These are phyloP conservation scores for Pheosia gnoma DNA, from an alignment of 2,888 invertebrate genomes.

Conservation along the genomic window DNA sequence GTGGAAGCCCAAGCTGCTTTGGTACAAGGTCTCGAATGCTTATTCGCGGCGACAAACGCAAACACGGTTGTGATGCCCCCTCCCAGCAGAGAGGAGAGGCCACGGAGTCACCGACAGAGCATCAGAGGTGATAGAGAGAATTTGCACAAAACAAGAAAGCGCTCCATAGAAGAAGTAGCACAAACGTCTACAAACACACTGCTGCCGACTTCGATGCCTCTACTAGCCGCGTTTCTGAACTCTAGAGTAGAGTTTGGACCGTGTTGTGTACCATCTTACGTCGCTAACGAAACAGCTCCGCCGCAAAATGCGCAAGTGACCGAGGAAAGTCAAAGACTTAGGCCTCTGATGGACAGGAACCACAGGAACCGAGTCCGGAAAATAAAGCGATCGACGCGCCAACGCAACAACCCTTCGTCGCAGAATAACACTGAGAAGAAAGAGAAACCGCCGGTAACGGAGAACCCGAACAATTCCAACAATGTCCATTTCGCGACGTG, in stretches of 20 bases:
- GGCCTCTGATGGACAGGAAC: constrained; percentile 79
- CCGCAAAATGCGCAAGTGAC: constrained; percentile 55
- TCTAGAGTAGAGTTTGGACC: constrained; percentile 83
- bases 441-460: constrained; percentile 56
- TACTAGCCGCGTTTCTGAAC: constrained; percentile 86
- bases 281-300: constrained; percentile 55
- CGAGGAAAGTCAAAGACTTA: constrained; percentile 67
- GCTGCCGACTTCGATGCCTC: constrained; percentile 85
- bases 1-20: constrained; percentile 83
- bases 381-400: constrained; percentile 83
- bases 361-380: constrained; percentile 80
- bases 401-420: constrained; percentile 67
- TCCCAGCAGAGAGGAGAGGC: constrained; percentile 69
- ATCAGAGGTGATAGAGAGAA: constrained; percentile 74
- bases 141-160: constrained; percentile 75
- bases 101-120: constrained; percentile 69
- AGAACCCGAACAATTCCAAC: constrained; percentile 58
- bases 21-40: constrained; percentile 82
- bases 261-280: constrained; percentile 63
- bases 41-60: constrained; percentile 77
- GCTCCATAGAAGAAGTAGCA: constrained; percentile 84
- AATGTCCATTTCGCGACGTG: constrained; percentile 89
- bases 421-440: constrained; percentile 64
- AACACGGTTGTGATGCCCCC: constrained; percentile 80
- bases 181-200: constrained; percentile 87